Evolutionary conservation across 2,797 vertebrate species (phyloP).

Genomic region (Xiphophorus birchmanni): DNA sequence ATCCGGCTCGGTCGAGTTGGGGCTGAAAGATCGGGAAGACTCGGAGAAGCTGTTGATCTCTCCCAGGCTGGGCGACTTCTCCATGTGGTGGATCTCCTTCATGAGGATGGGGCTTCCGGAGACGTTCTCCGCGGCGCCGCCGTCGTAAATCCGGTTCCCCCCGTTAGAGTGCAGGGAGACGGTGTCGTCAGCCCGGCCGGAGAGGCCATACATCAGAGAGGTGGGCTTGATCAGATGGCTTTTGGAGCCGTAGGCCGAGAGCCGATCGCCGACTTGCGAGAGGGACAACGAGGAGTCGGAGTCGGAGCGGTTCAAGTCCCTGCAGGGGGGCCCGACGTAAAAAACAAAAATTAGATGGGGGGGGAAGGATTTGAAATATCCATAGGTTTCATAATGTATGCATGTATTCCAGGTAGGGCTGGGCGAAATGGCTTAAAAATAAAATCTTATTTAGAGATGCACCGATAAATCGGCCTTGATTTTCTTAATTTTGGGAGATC

Average conservation of each 20-base stretch:
- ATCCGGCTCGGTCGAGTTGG: conserved; percentile 94
- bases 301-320: conserved; percentile 94
- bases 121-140: conserved; percentile 68
- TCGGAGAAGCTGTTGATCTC: conserved; percentile 90
- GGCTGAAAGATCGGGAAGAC: conserved; percentile 93
- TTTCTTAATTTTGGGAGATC: too few relatives aligned
- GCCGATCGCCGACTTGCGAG: conserved; percentile 88
- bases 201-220: conserved; percentile 77
- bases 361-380: neutral
- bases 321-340: conserved; percentile 55
- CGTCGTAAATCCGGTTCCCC: conserved; percentile 82
- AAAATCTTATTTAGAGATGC: too few relatives aligned
- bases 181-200: conserved; percentile 78
- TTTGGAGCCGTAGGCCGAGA: conserved; percentile 81
- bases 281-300: conserved; percentile 89
- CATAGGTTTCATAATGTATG: neutral
- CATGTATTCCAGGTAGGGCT: conserved; percentile 11
- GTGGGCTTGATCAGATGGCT: conserved; percentile 83
- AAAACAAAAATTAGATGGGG: conserved; percentile 30
- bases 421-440: too few relatives aligned
- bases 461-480: too few relatives aligned
- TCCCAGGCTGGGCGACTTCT: conserved; percentile 87
- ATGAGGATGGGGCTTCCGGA: conserved; percentile 87
- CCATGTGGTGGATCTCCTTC: conserved; percentile 86
- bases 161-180: conserved; percentile 80